Evolutionary conservation across 2,888 invertebrate genomes (phyloP).

Genomic region (Phaonia tiefii): DNA sequence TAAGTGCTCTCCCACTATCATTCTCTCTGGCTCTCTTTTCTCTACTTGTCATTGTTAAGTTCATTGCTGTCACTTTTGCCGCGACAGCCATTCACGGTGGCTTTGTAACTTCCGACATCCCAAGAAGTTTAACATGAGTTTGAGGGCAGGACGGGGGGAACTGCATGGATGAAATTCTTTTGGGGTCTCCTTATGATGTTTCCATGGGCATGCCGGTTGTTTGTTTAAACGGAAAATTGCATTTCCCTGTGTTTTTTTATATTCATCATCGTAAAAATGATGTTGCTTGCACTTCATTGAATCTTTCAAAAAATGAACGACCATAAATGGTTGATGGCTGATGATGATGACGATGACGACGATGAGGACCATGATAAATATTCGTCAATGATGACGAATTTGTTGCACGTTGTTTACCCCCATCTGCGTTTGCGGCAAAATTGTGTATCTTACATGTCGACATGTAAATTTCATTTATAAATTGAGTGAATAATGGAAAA

Average conservation of each 20-base stretch:
- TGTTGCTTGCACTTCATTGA: slow-evolving; percentile 56
- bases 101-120: background rate
- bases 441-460: too few relatives aligned
- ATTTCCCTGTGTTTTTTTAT: slow-evolving; percentile 35
- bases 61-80: background rate
- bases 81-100: background rate
- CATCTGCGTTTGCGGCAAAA: too few relatives aligned
- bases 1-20: too few relatives aligned
- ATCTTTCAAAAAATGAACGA: slow-evolving; percentile 37
- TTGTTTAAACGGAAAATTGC: slow-evolving; percentile 54
- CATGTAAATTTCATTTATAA: too few relatives aligned
- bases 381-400: slow-evolving; percentile 17
- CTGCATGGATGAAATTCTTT: too few relatives aligned
- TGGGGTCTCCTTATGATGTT: background rate
- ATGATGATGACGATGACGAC: slow-evolving; percentile 50
- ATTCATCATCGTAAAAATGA: slow-evolving; percentile 7
- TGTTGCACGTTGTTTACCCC: too few relatives aligned
- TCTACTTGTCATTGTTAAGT: slow-evolving; percentile 5
- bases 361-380: slow-evolving; percentile 8
- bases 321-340: background rate
- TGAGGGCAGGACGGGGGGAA: too few relatives aligned
- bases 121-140: background rate
- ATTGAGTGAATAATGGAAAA: too few relatives aligned
- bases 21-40: too few relatives aligned
- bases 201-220: background rate